Conservation (phyloP, 2,797 vertebrate species). For the Furcifer pardalis region DNA sequence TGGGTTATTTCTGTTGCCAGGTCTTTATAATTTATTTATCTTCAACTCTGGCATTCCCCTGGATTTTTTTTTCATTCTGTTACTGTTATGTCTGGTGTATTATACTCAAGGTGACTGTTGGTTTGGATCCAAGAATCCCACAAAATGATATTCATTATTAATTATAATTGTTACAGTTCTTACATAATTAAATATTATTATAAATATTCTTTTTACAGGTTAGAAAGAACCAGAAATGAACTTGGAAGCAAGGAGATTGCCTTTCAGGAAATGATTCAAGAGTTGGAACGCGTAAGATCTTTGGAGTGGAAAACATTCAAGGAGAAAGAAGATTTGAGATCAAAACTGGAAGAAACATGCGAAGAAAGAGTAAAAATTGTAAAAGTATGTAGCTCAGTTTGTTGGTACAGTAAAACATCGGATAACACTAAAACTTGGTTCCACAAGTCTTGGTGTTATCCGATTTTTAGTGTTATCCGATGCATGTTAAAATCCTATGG, state of each 20-base stretch:
- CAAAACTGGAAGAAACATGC: conserved; percentile 74
- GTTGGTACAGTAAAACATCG: too few relatives aligned
- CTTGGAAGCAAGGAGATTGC: conserved; percentile 65
- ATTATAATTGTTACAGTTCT: not conserved
- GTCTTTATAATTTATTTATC: too few relatives aligned
- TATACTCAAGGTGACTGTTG: too few relatives aligned
- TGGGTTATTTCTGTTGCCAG: too few relatives aligned
- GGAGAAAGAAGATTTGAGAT: conserved; percentile 80
- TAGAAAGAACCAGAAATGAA: conserved; percentile 65
- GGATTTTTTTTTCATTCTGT: too few relatives aligned
- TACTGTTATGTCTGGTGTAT: too few relatives aligned
- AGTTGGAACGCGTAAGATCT: conserved; percentile 72
- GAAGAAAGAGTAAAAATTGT: conserved; percentile 74
- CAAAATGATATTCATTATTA: not conserved
- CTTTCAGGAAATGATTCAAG: conserved; percentile 64
- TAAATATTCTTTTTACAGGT: conserved; percentile 61
- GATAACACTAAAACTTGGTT: too few relatives aligned
- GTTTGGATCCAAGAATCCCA: too few relatives aligned
- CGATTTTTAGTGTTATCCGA: too few relatives aligned
- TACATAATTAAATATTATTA: not conserved
- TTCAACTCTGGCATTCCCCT: too few relatives aligned
- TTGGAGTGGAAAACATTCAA: conserved; percentile 78
- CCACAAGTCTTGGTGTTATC: too few relatives aligned
- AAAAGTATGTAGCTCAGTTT: conserved; percentile 64
- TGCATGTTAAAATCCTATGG: too few relatives aligned